Conservation (phyloP, 2,888 invertebrate genomes). For the Pseudococcus viburni region DNA sequence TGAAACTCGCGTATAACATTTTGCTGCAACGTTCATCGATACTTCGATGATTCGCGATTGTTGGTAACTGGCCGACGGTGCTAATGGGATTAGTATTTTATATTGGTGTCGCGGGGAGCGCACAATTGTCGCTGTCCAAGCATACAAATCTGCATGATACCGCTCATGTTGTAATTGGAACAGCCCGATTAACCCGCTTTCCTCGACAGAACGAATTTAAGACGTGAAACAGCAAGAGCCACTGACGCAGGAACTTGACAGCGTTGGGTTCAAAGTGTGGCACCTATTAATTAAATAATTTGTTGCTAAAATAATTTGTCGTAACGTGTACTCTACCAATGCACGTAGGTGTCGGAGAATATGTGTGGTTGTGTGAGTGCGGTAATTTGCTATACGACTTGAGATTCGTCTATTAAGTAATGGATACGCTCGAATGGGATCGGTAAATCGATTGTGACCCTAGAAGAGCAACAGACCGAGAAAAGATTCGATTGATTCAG, state of each 20-base stretch:
- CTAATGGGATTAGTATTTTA: slow-evolving; percentile 33
- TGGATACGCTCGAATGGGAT: slow-evolving; percentile 40
- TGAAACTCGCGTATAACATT: slow-evolving; percentile 58
- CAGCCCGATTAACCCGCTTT: slow-evolving; percentile 57
- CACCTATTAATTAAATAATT: slow-evolving; percentile 57
- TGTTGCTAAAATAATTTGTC: slow-evolving; percentile 50
- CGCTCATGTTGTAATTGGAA: slow-evolving; percentile 54
- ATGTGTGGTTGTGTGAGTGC: slow-evolving; percentile 32
- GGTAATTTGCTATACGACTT: slow-evolving; percentile 13
- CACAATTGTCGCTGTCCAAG: slow-evolving; percentile 49
- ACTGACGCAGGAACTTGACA: slow-evolving; percentile 52
- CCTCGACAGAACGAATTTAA: slow-evolving; percentile 56
- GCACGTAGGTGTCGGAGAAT: neutral
- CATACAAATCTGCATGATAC: slow-evolving; percentile 57
- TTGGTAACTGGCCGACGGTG: slow-evolving; percentile 5
- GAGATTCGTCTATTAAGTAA: slow-evolving; percentile 33
- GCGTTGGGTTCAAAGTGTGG: neutral
- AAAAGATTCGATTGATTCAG: slow-evolving; percentile 61
- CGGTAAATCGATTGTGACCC: slow-evolving; percentile 58
- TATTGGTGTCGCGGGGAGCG: slow-evolving; percentile 46
- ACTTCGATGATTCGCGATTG: slow-evolving; percentile 48
- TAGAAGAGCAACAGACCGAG: slow-evolving; percentile 57
- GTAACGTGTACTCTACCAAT: neutral
- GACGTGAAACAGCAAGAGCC: slow-evolving; percentile 49
- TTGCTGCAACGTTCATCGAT: slow-evolving; percentile 36